These are phyloP conservation scores for Eledona agricola DNA, from an alignment of 2,888 invertebrate species.

Conservation along the genomic window DNA sequence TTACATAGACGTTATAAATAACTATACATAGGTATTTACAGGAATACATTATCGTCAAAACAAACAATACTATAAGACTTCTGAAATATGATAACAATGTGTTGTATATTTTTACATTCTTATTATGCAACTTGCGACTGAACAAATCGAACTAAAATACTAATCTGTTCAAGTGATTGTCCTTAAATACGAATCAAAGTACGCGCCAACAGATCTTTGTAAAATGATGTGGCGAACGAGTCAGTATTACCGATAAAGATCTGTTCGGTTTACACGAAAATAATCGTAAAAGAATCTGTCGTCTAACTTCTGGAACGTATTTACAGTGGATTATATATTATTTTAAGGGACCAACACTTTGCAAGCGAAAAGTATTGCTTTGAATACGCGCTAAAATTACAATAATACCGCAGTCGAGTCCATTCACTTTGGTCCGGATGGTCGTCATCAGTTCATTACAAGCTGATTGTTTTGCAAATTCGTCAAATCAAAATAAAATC, in stretches of 20 bases:
- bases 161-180: slow-evolving; percentile 46
- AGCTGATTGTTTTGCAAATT: slow-evolving; percentile 56
- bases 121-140: slow-evolving; percentile 17
- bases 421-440: slow-evolving; percentile 62
- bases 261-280: not conserved
- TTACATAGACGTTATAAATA: slow-evolving; percentile 57
- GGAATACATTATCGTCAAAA: slow-evolving; percentile 47
- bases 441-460: slow-evolving; percentile 52
- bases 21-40: slow-evolving; percentile 64
- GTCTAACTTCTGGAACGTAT: slow-evolving; percentile 33
- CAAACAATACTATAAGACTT: slow-evolving; percentile 41
- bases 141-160: slow-evolving; percentile 26
- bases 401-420: slow-evolving; percentile 44
- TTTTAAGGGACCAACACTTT: slow-evolving; percentile 59
- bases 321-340: slow-evolving; percentile 47
- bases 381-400: slow-evolving; percentile 59
- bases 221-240: not conserved
- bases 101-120: slow-evolving; percentile 35
- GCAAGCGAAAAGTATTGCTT: slow-evolving; percentile 62
- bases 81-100: slow-evolving; percentile 41
- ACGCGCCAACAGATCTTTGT: slow-evolving; percentile 25
- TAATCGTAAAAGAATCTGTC: slow-evolving; percentile 12
- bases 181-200: slow-evolving; percentile 46
- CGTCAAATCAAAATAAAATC: slow-evolving; percentile 50
- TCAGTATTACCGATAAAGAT: too few species aligned